Percentiles rank a stretch among this genome's conserved stretches.
These are phyloP conservation scores for Hyla sarda DNA, from an alignment of 2,113 vertebrate genomes.

Conservation along the genomic window DNA sequence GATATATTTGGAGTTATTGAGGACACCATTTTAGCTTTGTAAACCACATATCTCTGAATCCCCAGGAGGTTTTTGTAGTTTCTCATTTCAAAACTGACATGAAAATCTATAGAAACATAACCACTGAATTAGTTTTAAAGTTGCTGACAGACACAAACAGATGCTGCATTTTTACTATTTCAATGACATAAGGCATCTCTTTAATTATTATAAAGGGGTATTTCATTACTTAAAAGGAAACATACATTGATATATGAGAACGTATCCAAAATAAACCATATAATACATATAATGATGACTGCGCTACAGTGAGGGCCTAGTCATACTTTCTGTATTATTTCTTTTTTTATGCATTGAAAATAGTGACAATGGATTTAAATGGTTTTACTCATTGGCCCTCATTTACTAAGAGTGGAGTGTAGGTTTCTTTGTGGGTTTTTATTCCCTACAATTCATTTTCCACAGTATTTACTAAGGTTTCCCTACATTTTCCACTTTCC, in stretches of 20 bases:
- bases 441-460: no score
- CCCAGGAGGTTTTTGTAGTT: constrained; percentile 24
- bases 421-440: no score
- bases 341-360: no score
- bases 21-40: constrained; percentile 45
- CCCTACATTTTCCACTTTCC: no score
- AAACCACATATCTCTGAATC: constrained; percentile 35
- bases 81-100: constrained; percentile 33
- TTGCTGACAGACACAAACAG: background rate
- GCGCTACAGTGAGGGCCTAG: background rate
- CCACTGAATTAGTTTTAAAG: constrained; percentile 25
- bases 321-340: background rate
- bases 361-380: no score
- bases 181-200: background rate
- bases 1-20: constrained; percentile 53
- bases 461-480: no score
- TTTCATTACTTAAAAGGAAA: background rate
- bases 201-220: background rate
- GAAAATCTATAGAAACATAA: constrained; percentile 5
- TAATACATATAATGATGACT: background rate
- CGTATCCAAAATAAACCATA: background rate
- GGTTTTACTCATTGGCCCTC: no score
- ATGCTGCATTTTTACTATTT: background rate
- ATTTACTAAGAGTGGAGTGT: no score
- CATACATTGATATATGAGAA: no score